A percentile compares a stretch with the other conserved stretches of the same genome.
phyloP scores from a whole-genome alignment of 2,888 invertebrate genomes.

The Hemistola chrysoprasaria region DNA sequence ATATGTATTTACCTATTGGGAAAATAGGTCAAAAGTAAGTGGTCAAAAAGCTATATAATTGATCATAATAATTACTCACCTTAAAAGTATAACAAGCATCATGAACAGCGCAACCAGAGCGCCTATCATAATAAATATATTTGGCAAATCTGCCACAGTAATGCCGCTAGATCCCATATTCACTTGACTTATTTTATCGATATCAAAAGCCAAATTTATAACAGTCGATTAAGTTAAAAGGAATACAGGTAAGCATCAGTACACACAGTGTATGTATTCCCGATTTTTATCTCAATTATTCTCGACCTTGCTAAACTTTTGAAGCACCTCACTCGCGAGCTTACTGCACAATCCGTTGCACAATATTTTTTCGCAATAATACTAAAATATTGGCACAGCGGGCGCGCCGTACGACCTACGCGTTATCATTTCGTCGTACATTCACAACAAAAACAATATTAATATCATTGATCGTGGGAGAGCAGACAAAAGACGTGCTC shows the following conservation, averaged over 20 bases:
- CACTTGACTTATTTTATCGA: constrained; percentile 13
- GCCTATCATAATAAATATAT: constrained; percentile 88
- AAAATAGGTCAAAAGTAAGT: no score
- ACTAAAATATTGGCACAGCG: constrained; percentile 42
- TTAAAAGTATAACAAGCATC: constrained; percentile 88
- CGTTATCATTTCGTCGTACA: constrained; percentile 43
- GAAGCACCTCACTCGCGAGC: constrained; percentile 32
- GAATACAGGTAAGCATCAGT: constrained; percentile 49
- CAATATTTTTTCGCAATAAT: constrained; percentile 44
- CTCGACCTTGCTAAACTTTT: constrained; percentile 48
- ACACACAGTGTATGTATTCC: constrained; percentile 44
- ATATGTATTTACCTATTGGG: no score
- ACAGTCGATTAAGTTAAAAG: constrained; percentile 42
- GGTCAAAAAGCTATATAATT: no score
- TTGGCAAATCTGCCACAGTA: constrained; percentile 88
- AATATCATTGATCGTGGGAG: constrained; percentile 64
- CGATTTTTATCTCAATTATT: constrained; percentile 44
- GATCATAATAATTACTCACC: constrained; percentile 70
- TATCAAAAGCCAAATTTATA: constrained; percentile 47
- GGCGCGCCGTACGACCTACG: constrained; percentile 28
- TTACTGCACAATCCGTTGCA: constrained; percentile 37
- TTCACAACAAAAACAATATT: constrained; percentile 73
- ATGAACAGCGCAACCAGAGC: constrained; percentile 88
- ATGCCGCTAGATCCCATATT: constrained; percentile 77
- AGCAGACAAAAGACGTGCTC: constrained; percentile 27